phyloP scores from a whole-genome alignment of 2,113 vertebrate genomes.

The Otis tarda region DNA sequence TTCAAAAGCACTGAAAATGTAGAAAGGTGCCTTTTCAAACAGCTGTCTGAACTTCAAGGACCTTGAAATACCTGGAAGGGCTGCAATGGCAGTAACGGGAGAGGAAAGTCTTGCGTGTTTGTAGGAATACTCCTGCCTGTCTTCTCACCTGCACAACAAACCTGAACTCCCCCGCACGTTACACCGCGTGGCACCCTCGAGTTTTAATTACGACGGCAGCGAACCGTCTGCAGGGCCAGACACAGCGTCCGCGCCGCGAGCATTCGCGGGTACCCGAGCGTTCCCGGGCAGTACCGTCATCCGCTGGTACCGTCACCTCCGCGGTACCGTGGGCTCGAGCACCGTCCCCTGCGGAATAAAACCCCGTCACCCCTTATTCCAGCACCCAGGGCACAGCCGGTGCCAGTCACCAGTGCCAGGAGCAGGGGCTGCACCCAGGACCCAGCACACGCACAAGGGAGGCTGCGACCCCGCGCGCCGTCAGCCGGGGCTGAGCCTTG shows the following conservation, averaged over 20 bases:
- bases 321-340: rapidly evolving
- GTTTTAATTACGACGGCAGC: rapidly evolving
- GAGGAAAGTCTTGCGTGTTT: not conserved
- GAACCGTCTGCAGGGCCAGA: rapidly evolving
- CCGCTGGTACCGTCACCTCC: not conserved
- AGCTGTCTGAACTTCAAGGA: not conserved
- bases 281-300: not conserved
- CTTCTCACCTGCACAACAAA: not conserved
- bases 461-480: not conserved
- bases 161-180: not conserved
- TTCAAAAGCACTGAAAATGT: not conserved
- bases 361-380: rapidly evolving
- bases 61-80: not conserved
- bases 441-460: not conserved
- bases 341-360: rapidly evolving
- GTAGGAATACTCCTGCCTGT: not conserved
- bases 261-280: rapidly evolving
- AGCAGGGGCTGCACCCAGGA: not conserved
- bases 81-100: not conserved
- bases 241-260: rapidly evolving
- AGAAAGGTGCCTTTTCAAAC: slow-evolving; percentile 48
- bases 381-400: not conserved
- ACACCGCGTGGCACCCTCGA: not conserved
- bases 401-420: not conserved
- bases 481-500: not conserved